Percentiles rank a stretch among this genome's conserved stretches.
These are phyloP conservation scores for Nycticryphes semicollaris DNA, from an alignment of 2,113 vertebrate genomes.

Conservation along the genomic window DNA sequence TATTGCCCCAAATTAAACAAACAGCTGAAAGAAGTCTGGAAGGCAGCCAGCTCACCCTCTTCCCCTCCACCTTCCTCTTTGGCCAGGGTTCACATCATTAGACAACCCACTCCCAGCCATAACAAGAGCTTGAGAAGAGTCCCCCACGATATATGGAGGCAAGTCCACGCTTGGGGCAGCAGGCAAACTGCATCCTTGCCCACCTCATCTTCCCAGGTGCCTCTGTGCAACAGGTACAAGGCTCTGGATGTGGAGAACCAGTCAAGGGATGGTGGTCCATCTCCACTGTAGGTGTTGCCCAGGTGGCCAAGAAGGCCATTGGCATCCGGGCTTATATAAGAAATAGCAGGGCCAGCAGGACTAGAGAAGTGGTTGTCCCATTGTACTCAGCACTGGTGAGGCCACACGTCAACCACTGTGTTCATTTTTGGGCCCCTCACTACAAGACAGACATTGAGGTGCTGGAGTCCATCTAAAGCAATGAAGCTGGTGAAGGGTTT, in stretches of 20 bases:
- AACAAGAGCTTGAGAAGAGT: background rate
- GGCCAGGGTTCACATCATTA: background rate
- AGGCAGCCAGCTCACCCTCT: background rate
- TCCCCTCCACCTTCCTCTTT: background rate
- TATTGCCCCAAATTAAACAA: background rate
- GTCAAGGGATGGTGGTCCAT: background rate
- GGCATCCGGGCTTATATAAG: background rate
- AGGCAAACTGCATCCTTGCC: background rate
- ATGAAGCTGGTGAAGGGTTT: background rate
- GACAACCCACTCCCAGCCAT: background rate
- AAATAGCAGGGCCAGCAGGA: background rate
- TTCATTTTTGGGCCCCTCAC: background rate
- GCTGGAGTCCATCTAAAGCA: background rate
- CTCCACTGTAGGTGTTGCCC: background rate
- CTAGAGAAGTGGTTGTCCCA: background rate
- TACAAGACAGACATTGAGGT: background rate
- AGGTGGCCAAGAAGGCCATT: background rate
- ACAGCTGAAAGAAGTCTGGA: background rate
- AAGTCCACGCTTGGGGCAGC: background rate
- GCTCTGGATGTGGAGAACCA: background rate
- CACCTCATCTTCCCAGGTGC: background rate
- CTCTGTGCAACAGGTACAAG: background rate
- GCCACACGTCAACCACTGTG: background rate
- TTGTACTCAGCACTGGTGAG: background rate
- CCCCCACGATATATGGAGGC: background rate